Conservation (phyloP, 2,113 vertebrate species). For the Menura novaehollandiae region DNA sequence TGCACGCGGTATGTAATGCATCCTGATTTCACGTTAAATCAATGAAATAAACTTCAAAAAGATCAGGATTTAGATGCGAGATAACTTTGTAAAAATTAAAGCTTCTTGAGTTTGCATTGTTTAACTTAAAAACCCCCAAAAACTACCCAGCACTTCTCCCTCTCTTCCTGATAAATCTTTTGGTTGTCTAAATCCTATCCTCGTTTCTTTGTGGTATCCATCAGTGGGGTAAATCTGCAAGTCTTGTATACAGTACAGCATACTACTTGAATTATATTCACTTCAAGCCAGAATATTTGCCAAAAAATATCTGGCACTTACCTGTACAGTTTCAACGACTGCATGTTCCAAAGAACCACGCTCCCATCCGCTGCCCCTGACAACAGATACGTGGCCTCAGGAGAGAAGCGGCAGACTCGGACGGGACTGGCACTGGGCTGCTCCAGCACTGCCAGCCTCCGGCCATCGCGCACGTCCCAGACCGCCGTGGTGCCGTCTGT, state of each 20-base stretch:
- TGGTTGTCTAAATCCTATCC: neutral
- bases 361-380: conserved; percentile 89
- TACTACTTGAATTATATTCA: accelerated
- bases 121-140: neutral
- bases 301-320: neutral
- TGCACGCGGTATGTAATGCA: neutral
- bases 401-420: conserved; percentile 85
- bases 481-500: conserved; percentile 86
- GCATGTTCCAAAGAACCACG: conserved; percentile 84
- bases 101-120: neutral
- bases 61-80: neutral
- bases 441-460: conserved; percentile 75
- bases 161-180: neutral
- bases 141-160: neutral
- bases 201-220: accelerated
- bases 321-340: conserved; percentile 74
- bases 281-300: neutral
- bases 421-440: conserved; percentile 87
- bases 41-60: neutral
- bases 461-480: conserved; percentile 78
- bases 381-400: conserved; percentile 68
- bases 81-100: neutral
- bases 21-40: neutral
- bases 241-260: no score
- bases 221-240: neutral